These are phyloP conservation scores for Rhyacichthys aspro DNA, from an alignment of 2,797 vertebrate species.

Conservation along the genomic window DNA sequence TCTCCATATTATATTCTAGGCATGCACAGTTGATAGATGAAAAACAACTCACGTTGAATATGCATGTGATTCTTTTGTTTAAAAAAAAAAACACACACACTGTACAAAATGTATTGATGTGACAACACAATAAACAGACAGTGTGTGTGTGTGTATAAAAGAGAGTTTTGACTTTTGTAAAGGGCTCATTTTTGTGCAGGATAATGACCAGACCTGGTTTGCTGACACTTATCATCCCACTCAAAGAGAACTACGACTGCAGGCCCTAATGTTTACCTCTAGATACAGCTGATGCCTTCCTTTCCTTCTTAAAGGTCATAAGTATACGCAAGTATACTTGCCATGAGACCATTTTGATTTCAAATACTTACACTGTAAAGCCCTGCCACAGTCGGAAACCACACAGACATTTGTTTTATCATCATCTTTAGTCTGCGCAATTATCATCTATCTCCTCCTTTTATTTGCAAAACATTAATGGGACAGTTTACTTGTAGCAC, in stretches of 20 bases:
- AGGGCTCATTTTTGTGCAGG: constrained; percentile 3
- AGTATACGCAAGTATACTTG: not conserved
- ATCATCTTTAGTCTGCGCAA: not conserved
- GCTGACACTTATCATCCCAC: constrained; percentile 17
- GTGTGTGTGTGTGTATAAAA: constrained; percentile 10
- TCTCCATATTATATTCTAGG: constrained; percentile 1
- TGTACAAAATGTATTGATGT: constrained; percentile 15
- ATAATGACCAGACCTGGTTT: constrained; percentile 15
- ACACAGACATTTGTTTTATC: constrained; percentile 1
- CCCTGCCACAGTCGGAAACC: constrained; percentile 2
- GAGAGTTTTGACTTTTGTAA: not conserved
- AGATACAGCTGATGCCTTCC: constrained; percentile 17
- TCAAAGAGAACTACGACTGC: constrained; percentile 21
- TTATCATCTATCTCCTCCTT: not conserved
- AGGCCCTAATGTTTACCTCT: constrained; percentile 4
- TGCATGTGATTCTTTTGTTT: constrained; percentile 16
- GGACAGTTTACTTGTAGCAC: constrained; percentile 3
- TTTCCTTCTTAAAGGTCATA: constrained; percentile 29
- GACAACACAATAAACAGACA: constrained; percentile 10
- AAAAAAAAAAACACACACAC: constrained; percentile 22
- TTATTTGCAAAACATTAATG: constrained; percentile 8
- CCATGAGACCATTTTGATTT: too few species aligned
- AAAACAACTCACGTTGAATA: constrained; percentile 22
- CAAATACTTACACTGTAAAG: too few species aligned
- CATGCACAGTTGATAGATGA: constrained; percentile 20